Evolutionary conservation across 2,113 vertebrate species (phyloP).

Genomic region (Hystrix cristata): DNA sequence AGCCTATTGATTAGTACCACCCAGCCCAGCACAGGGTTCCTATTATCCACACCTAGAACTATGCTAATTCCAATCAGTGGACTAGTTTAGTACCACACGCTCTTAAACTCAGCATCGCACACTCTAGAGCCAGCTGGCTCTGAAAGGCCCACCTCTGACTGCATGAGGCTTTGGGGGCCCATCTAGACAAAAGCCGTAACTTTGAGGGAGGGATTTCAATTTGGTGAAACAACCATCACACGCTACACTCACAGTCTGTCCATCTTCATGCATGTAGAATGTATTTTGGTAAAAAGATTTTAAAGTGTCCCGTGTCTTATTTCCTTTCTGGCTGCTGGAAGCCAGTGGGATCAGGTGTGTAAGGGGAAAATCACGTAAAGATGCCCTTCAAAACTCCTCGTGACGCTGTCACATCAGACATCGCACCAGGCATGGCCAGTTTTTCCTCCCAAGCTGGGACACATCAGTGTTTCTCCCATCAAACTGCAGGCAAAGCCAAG

Average conservation of each 20-base stretch:
- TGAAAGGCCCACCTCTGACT: neutral
- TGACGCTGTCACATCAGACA: neutral
- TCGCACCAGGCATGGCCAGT: rapidly evolving
- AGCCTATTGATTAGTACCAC: neutral
- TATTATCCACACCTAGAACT: neutral
- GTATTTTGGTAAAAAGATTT: neutral
- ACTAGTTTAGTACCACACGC: neutral
- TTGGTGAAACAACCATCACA: neutral
- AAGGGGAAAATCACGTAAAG: neutral
- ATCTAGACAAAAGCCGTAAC: neutral
- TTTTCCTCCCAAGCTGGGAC: neutral
- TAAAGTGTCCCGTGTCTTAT: neutral
- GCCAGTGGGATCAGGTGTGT: neutral
- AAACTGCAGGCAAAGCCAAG: neutral
- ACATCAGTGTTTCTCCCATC: rapidly evolving
- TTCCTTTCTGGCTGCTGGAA: neutral
- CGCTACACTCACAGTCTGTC: rapidly evolving
- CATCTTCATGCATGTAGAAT: neutral
- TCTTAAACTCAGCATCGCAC: neutral
- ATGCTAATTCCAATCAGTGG: neutral
- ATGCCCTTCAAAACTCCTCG: neutral
- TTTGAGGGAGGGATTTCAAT: rapidly evolving
- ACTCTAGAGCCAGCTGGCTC: neutral
- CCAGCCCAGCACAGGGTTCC: neutral
- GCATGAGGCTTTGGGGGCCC: neutral